Evolutionary conservation across 2,113 vertebrate genomes (phyloP).

Genomic region (Cheilinus undulatus): DNA sequence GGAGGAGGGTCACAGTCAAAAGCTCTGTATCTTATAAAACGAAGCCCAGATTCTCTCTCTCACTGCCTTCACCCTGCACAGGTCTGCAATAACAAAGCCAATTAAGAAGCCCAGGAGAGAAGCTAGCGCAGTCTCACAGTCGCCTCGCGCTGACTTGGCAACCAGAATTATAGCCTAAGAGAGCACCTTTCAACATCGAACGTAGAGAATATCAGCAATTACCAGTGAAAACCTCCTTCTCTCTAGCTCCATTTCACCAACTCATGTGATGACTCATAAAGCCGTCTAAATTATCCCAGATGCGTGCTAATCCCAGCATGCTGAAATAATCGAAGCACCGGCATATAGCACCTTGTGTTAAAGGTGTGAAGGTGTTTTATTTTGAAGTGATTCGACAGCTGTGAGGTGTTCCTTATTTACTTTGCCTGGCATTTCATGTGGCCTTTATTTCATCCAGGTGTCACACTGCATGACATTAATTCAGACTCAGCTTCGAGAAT

Average conservation of each 20-base stretch:
- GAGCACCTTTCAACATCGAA: constrained; percentile 74
- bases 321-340: constrained; percentile 35
- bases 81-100: constrained; percentile 83
- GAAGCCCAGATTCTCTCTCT: constrained; percentile 67
- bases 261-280: constrained; percentile 67
- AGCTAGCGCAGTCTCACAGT: constrained; percentile 63
- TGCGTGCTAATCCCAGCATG: constrained; percentile 33
- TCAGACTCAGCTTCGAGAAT: constrained; percentile 44
- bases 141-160: constrained; percentile 79
- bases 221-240: constrained; percentile 64
- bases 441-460: constrained; percentile 61
- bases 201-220: constrained; percentile 74
- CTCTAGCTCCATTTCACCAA: constrained; percentile 47
- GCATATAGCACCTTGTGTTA: constrained; percentile 34
- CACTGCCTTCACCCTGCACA: constrained; percentile 67
- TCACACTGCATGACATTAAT: constrained; percentile 53
- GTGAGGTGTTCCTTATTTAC: constrained; percentile 44
- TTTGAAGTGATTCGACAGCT: constrained; percentile 1
- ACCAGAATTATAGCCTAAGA: constrained; percentile 75
- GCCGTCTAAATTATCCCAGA: constrained; percentile 63
- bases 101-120: constrained; percentile 81
- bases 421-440: constrained; percentile 44
- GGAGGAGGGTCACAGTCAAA: constrained; percentile 74
- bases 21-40: constrained; percentile 65
- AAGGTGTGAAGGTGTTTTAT: constrained; percentile 33